These are phyloP conservation scores for Struthio camelus DNA, from an alignment of 2,113 vertebrate species.

Conservation along the genomic window DNA sequence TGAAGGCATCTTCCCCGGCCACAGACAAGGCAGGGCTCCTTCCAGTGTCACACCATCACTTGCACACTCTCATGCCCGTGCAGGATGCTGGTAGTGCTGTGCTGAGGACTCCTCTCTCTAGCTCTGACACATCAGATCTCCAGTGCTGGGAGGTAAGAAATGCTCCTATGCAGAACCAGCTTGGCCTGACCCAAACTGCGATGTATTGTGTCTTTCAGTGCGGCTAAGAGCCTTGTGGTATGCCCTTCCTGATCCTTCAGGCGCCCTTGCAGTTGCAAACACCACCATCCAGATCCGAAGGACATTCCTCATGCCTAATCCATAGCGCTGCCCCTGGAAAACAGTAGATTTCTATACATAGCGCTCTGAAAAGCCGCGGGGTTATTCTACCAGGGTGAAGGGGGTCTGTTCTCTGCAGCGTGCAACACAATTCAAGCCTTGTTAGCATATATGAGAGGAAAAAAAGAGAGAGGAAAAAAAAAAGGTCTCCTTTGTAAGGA, in stretches of 20 bases:
- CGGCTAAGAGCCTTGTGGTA: background rate
- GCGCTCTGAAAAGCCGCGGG: background rate
- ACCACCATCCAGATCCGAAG: background rate
- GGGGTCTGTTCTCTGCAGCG: background rate
- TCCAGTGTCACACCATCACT: rapidly evolving
- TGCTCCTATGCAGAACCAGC: background rate
- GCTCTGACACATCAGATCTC: background rate
- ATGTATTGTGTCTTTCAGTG: background rate
- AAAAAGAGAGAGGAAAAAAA: background rate
- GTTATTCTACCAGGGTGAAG: background rate
- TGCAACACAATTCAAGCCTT: background rate
- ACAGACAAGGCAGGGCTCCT: background rate
- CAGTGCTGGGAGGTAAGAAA: background rate
- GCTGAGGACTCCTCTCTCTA: background rate
- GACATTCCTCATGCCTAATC: background rate
- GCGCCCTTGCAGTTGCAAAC: background rate
- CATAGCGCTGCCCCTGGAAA: background rate
- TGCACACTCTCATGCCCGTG: rapidly evolving
- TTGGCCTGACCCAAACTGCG: background rate
- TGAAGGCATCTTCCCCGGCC: background rate
- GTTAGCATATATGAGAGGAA: background rate
- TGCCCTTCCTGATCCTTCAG: background rate
- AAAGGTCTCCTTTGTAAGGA: background rate
- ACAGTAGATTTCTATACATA: background rate
- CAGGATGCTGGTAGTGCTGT: rapidly evolving